Base-by-base conservation (phyloP, 2,888 invertebrate genomes). In the Drosophila birchii region DNA sequence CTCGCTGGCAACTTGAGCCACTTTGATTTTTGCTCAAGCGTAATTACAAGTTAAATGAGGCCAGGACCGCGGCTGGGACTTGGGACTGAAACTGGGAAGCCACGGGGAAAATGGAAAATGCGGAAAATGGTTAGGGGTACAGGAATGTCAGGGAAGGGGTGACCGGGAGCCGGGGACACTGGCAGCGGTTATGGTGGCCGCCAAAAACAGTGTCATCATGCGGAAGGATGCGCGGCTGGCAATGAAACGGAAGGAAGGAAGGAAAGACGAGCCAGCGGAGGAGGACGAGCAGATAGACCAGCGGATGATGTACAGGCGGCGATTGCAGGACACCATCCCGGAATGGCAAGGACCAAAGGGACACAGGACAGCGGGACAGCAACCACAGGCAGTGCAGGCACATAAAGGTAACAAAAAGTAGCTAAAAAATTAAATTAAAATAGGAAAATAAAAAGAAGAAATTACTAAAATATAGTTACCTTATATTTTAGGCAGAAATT, bases 11-110 rank as follows among this genome's bases (percentile, higher is more conserved):
- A 87, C 89, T 89, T 86, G 89, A 89, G 86, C 89, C 88, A 86
- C 86, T 86, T 86, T 86, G 86, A 86, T 90, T 89, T 81, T 75
- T 80, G 81, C 81, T 83, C 85, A 85, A 79, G 81, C 89, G 81
- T 90, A 90, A 90, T 90, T 90, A 90, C 88, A 87, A 90, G 90
- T 90, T 90, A 90, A 90, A 90, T 90, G 87, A 90, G 90, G 90
- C 90, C 89, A 90, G 79, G 79, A 77, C 79, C 81, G 78, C 66
- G 74, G 55, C 55, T 44, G 70, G 70, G 78, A 77, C 79, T 69
- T 63, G 59, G 60, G 68, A 41, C 78, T 51, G 57, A 39, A 56
- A 39, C 71, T 53, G 62, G 59, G 29, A 55, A 38, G 18, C 32
- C 18, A 20, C n/a, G 51, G 39, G 49, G 29, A 57, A 63, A 54